Base-by-base conservation (phyloP, 2,113 vertebrate species). In the Pterocles orientalis region DNA sequence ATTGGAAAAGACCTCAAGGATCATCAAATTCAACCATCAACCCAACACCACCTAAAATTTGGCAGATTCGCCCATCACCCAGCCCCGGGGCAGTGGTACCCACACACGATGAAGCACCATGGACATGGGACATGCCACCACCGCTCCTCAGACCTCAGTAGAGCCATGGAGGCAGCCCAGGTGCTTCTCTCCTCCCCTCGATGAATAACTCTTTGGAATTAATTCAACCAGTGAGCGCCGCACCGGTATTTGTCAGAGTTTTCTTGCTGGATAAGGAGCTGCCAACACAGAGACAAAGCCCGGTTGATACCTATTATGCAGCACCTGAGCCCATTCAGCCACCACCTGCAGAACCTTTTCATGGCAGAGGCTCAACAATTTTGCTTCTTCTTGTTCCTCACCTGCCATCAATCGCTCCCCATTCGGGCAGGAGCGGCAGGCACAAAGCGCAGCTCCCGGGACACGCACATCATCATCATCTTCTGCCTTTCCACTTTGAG, bases 341-440 rank as follows among this genome's bases (percentile, higher is more conserved):
- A 41, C 70, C 97, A 97, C 97, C 97, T 97, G 97, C 95, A 36
- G 45, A 86, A 91, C 94, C 96, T 97, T 97, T 97, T 97, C 93
- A 96, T 0, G 26, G 80, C 62, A 76, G 36, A 82, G 54, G 54
- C 72, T 82, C 87, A 1, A 58, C 77, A 43, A 72, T 86, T 24
- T 56, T 9, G 18, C 82, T 61, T 14, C 94, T 64, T 60, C 71
- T 31, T 26, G 0, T 12, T 72, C 73, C 84, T 70, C 41, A 3
- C 7, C 83, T 61, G 60, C 41, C 12, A 0, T 43, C 72, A 79
- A 86, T 90, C 6, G 51, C 8, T 93, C 76, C 88, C 91, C 58
- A 21, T 70, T 41, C 3, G 54, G 76, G 90, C 66, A 17, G 91
- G 50, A 89, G 85, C 45, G 0, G 53, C 17, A 3, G 41, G 29